These are phyloP conservation scores for Pempheris klunzingeri DNA, from an alignment of 2,797 vertebrate species.

Conservation along the genomic window DNA sequence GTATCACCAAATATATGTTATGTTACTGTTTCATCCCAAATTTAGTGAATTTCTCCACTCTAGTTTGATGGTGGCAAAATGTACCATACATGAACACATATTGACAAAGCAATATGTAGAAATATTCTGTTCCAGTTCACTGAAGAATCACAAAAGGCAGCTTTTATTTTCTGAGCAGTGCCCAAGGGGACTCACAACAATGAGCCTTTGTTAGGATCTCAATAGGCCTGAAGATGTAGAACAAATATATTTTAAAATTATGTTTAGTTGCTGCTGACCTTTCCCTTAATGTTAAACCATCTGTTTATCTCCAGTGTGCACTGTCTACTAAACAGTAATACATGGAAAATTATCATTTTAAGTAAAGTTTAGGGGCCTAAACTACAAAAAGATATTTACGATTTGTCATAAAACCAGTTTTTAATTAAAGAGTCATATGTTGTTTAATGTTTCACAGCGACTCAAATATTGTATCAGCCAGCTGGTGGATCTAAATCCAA, in stretches of 20 bases:
- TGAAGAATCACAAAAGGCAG: constrained; percentile 52
- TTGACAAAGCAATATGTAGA: constrained; percentile 23
- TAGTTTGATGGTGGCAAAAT: constrained; percentile 8
- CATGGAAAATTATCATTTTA: not conserved
- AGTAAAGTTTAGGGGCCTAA: not conserved
- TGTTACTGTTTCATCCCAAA: not conserved
- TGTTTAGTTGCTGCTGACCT: constrained; percentile 1
- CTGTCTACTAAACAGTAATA: not conserved
- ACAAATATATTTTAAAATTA: constrained; percentile 20
- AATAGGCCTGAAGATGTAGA: constrained; percentile 9
- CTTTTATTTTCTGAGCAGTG: constrained; percentile 5
- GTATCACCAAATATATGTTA: not conserved
- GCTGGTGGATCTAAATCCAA: constrained; percentile 10
- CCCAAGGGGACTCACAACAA: constrained; percentile 4
- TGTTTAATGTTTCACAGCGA: constrained; percentile 18
- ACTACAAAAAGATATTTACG: constrained; percentile 3
- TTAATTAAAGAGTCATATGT: constrained; percentile 17
- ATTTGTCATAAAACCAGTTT: constrained; percentile 4
- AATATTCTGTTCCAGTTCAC: constrained; percentile 26
- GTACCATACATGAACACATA: constrained; percentile 3
- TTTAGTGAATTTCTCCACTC: constrained; percentile 1
- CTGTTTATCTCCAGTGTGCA: not conserved
- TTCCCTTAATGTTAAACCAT: not conserved
- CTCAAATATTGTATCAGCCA: constrained; percentile 17
- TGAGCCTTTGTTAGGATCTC: constrained; percentile 23